phyloP scores from a whole-genome alignment of 1,140 invertebrate genomes.

The Coelopa frigida region DNA sequence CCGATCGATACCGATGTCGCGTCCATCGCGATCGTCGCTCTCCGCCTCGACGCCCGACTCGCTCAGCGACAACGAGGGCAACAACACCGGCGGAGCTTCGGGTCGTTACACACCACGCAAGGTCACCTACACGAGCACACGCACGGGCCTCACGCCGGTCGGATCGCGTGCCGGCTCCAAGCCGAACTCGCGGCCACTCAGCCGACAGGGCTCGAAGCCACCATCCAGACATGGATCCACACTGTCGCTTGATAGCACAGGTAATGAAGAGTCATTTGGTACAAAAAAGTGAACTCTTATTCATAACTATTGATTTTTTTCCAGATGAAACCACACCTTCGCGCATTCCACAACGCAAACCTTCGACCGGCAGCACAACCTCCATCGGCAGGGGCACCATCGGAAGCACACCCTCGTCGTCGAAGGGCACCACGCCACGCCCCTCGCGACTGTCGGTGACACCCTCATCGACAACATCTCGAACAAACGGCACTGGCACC shows the following conservation, averaged over 20 bases:
- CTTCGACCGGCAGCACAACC: conserved; percentile 50
- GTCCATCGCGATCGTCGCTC: conserved; percentile 60
- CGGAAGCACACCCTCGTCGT: too few species aligned
- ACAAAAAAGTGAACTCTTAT: neutral
- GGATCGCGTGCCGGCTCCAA: conserved; percentile 64
- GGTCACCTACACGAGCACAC: conserved; percentile 51
- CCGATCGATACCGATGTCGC: conserved; percentile 76
- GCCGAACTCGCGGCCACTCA: conserved; percentile 71
- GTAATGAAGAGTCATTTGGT: conserved; percentile 45
- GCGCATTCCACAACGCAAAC: conserved; percentile 62
- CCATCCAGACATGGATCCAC: conserved; percentile 90
- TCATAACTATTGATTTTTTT: conserved; percentile 7
- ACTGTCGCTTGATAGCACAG: conserved; percentile 80
- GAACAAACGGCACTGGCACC: conserved; percentile 47
- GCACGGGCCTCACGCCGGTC: conserved; percentile 52
- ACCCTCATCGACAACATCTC: conserved; percentile 43
- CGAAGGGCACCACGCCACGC: conserved; percentile 47
- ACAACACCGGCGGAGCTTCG: conserved; percentile 50
- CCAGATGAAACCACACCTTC: conserved; percentile 65
- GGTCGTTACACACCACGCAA: conserved; percentile 52
- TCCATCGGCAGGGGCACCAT: conserved; percentile 44
- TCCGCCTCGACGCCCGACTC: conserved; percentile 79
- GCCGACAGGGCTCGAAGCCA: conserved; percentile 77
- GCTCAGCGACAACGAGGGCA: conserved; percentile 75
- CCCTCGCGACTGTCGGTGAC: conserved; percentile 48